Conservation (phyloP, 2,113 vertebrate genomes). For the Nibea coibor region DNA sequence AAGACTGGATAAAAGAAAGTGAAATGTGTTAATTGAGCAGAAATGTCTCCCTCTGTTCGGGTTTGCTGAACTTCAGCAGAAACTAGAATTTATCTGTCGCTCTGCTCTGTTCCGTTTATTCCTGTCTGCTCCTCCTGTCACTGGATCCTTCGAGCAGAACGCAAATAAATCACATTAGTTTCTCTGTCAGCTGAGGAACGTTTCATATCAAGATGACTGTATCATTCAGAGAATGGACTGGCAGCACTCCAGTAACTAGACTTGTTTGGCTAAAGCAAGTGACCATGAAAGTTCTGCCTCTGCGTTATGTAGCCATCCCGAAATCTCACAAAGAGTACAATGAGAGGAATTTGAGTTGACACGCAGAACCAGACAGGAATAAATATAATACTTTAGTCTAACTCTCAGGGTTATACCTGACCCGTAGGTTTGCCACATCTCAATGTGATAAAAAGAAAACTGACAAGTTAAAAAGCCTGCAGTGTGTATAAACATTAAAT, state of each 20-base stretch:
- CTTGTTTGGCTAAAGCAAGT: conserved; percentile 20
- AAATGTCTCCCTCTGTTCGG: conserved; percentile 30
- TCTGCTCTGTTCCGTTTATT: conserved; percentile 17
- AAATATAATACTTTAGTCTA: conserved; percentile 1
- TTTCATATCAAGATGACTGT: conserved; percentile 61
- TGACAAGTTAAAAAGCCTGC: not conserved
- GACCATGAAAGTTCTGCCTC: conserved; percentile 24
- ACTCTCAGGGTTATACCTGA: not conserved
- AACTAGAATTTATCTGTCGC: conserved; percentile 42
- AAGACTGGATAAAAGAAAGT: conserved; percentile 10
- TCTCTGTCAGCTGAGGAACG: conserved; percentile 61
- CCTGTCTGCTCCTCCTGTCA: conserved; percentile 45
- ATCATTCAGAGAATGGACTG: conserved; percentile 19
- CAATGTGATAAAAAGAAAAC: not conserved
- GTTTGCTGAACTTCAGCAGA: conserved; percentile 35
- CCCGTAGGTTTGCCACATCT: too few species aligned
- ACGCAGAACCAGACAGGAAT: conserved; percentile 14
- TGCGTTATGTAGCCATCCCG: not conserved
- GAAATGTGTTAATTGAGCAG: conserved; percentile 62
- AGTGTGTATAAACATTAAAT: not conserved
- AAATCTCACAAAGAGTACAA: conserved; percentile 19
- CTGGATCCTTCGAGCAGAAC: conserved; percentile 51
- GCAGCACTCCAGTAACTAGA: conserved; percentile 3
- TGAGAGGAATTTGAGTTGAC: conserved; percentile 9
- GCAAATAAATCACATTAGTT: conserved; percentile 69